Base-by-base conservation (phyloP, 2,113 vertebrate genomes). In the Micronycteris hirsuta region DNA sequence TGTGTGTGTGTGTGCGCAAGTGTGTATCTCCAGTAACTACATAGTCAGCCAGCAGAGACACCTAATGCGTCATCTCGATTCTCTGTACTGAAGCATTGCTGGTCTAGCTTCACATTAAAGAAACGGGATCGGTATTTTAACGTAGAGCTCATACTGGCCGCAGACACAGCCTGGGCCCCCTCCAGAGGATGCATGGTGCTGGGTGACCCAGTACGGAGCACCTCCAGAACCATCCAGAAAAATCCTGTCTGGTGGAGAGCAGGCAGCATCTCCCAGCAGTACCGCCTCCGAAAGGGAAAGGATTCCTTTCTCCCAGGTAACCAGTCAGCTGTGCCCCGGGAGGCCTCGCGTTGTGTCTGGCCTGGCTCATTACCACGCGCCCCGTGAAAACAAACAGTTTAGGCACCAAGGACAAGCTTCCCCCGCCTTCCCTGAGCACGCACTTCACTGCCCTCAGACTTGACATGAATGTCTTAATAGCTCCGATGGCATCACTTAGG, bases 401-500 rank as follows among this genome's bases (percentile, higher is more conserved):
- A 93, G 73, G 17, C 54, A 8, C 45, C 10, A 31, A 3, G 9
- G 15, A 43, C 3, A 36, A 43, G 33, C 49, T 24, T 16, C 52
- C 16, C 14, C n/a, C 38, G 63, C 68, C 81, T 89, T n/a, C 43
- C 15, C 3, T 14, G 71, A 76, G 78, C 28, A 11, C 31, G 24
- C 12, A 0, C 20, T 38, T n/a, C 19, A 7, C 61, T 47, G n/a
- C 31, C 58, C 28, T 28, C 84, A 68, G 67, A 81, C 36, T 56
- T 74, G 74, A 96, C 71, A 71, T 91, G 63, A 92, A 93, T 88
- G 54, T 96, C 95, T 94, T 89, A 83, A 95, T 83, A 89, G 68
- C 77, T 65, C 74, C 56, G 41, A 91, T 3, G 54, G 93, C 92
- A 73, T 93, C 49, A 49, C 63, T 82, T 22, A 67, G 47, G 83